Base-by-base conservation (phyloP, 2,797 vertebrate species). In the Pipistrellus kuhlii region DNA sequence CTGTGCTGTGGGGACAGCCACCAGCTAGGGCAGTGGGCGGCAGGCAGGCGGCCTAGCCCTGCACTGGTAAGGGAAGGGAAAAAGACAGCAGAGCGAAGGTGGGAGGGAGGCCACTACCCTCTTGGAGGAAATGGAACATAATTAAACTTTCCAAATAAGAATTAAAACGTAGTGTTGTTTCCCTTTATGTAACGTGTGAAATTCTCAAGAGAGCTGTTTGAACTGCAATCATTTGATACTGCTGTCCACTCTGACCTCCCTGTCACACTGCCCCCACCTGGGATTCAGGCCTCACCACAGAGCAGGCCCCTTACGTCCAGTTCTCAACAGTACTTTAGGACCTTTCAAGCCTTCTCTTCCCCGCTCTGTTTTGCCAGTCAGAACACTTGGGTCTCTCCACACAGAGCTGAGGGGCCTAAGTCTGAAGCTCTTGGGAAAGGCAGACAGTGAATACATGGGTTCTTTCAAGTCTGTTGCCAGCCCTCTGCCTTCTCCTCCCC, bases 171-270 rank as follows among this genome's bases (percentile, higher is more conserved):
- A 66, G 66, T 21, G 30, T 9, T 53, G 2, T 4, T 18, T 8
- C 27, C n/a, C 57, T 57, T 23, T 38, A 10, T 4, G 6, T 27
- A 12, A 30, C 38, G 1, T 13, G 46, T 18, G 73, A 59, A 48
- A 73, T 6, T 6, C 0, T 1, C n/a, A 17, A 10, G n/a, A 5
- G 27, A 27, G 48, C 30, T 20, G 0, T 25, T 30, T 48, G 18
- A 35, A 14, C 62, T 2, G 35, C 46, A 46, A 2, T 7, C 23
- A 7, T 23, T 15, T 6, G 12, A 2, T 5, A 1, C 13, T 1
- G 64, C 23, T 20, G 32, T 38, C 27, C 3, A 25, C 44, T 15
- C 15, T 0, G 3, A 1, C 14, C 14, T 15, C 72, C 14, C 35
- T 9, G 62, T 23, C 69, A 1, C 1, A 1, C 14, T 35, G 59